Percentiles rank a stretch among this genome's conserved stretches.
Evolutionary conservation across 2,888 invertebrate species (phyloP).

Genomic region (Parascotia fuliginaria): DNA sequence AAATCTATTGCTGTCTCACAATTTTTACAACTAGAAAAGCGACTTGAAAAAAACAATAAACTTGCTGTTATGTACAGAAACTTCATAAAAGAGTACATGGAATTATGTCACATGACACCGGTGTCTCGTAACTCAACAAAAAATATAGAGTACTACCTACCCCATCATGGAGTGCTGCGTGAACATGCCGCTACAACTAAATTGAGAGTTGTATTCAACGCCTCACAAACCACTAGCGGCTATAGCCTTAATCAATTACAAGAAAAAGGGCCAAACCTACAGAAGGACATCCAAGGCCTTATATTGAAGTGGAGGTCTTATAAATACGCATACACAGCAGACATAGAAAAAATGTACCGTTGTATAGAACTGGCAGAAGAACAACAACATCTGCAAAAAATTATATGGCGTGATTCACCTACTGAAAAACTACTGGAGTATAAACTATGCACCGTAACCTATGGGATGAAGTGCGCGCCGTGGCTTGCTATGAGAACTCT

Average conservation of each 20-base stretch:
- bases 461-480: too few relatives aligned
- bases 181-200: neutral
- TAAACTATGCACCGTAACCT: conserved; percentile 1
- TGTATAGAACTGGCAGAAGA: too few relatives aligned
- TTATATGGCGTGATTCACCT: conserved; percentile 11
- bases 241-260: conserved; percentile 1
- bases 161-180: neutral
- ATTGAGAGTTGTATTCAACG: too few relatives aligned
- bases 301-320: conserved; percentile 28
- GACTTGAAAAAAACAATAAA: neutral
- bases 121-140: neutral
- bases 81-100: neutral
- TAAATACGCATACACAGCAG: conserved; percentile 27
- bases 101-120: neutral
- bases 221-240: neutral
- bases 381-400: conserved; percentile 28
- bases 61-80: neutral
- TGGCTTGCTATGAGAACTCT: neutral
- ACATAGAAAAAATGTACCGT: too few relatives aligned
- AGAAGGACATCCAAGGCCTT: conserved; percentile 20
- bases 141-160: neutral
- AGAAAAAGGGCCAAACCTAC: conserved; percentile 24
- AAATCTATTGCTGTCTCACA: conserved; percentile 8
- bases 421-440: neutral
- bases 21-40: conserved; percentile 12